Evolutionary conservation across 1,140 invertebrate genomes (phyloP).

Genomic region (Pemphigus obesinymphae): DNA sequence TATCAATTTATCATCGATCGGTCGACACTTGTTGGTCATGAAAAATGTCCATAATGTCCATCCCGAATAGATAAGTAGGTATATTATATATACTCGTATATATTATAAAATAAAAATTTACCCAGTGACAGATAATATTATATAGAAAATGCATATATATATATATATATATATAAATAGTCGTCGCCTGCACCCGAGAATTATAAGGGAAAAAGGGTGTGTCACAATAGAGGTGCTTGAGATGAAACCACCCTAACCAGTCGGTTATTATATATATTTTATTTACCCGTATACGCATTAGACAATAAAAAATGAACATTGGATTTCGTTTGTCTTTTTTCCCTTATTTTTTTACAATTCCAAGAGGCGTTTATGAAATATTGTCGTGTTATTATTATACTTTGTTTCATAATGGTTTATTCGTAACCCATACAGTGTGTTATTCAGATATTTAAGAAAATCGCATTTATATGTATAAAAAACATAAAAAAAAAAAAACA

Average conservation of each 20-base stretch:
- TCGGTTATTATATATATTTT: slow-evolving; percentile 22
- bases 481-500: too few species aligned
- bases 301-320: slow-evolving; percentile 27
- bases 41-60: background rate
- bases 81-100: too few species aligned
- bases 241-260: slow-evolving; percentile 31
- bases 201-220: slow-evolving; percentile 28
- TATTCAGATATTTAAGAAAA: background rate
- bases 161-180: too few species aligned
- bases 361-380: slow-evolving; percentile 22
- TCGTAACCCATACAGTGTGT: background rate
- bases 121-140: background rate
- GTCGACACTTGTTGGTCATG: background rate
- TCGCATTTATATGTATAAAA: background rate
- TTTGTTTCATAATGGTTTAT: slow-evolving; percentile 11
- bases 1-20: background rate
- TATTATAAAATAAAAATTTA: background rate
- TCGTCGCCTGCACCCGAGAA: background rate
- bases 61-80: too few species aligned
- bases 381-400: background rate
- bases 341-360: background rate
- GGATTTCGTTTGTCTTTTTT: slow-evolving; percentile 11
- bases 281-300: slow-evolving; percentile 10
- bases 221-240: slow-evolving; percentile 37
- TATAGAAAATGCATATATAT: slow-evolving; percentile 7